These are phyloP conservation scores for Tuberolachnus salignus DNA, from an alignment of 2,888 invertebrate species.

Conservation along the genomic window DNA sequence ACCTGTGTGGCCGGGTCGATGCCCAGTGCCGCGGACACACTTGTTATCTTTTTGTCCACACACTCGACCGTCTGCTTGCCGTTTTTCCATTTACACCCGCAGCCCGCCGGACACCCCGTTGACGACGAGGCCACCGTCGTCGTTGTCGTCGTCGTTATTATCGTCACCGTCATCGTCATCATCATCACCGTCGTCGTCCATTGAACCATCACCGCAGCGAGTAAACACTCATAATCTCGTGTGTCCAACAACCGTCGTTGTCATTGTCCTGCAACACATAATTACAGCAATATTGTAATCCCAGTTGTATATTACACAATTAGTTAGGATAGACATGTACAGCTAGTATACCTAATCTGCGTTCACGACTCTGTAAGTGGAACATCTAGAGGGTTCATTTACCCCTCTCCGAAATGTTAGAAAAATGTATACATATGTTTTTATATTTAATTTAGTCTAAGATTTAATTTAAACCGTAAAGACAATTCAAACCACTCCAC, in stretches of 20 bases:
- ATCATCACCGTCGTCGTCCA: constrained; percentile 29
- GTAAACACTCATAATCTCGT: constrained; percentile 21
- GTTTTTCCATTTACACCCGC: constrained; percentile 90
- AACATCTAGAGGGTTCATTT: too few species aligned
- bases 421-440: too few species aligned
- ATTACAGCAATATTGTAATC: neutral
- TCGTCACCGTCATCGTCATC: constrained; percentile 7
- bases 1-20: constrained; percentile 87
- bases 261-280: neutral
- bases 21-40: constrained; percentile 78
- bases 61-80: constrained; percentile 92
- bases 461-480: too few species aligned
- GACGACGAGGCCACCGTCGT: constrained; percentile 34
- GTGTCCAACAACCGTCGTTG: neutral
- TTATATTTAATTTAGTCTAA: too few species aligned
- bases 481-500: too few species aligned
- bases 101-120: constrained; percentile 75
- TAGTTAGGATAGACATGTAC: too few species aligned
- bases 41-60: constrained; percentile 70
- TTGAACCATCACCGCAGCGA: constrained; percentile 29
- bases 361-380: too few species aligned
- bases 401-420: too few species aligned
- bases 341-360: too few species aligned
- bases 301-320: too few species aligned
- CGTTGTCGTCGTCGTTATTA: neutral